These are phyloP conservation scores for Sakesphorus luctuosus DNA, from an alignment of 2,113 vertebrate species.

Conservation along the genomic window DNA sequence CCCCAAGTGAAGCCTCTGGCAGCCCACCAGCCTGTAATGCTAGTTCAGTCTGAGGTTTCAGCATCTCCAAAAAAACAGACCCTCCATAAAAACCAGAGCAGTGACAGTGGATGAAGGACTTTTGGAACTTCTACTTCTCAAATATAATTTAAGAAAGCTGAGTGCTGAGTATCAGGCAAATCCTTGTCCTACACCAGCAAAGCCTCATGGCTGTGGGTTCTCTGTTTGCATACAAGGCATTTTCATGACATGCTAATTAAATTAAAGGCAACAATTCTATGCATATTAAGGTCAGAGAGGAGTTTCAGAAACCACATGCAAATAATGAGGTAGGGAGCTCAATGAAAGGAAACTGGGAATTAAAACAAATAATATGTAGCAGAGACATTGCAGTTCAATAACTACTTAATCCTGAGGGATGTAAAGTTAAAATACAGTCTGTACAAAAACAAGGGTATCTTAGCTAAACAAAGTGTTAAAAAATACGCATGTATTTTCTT, in stretches of 20 bases:
- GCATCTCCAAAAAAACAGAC: background rate
- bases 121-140: background rate
- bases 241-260: constrained; percentile 4
- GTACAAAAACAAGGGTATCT: background rate
- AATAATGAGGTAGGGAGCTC: constrained; percentile 6
- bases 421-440: background rate
- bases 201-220: background rate
- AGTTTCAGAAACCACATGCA: constrained; percentile 2
- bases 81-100: background rate
- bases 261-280: constrained; percentile 14
- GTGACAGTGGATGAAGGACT: background rate
- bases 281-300: background rate
- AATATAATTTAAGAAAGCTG: background rate
- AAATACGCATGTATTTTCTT: background rate
- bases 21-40: background rate
- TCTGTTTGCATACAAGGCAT: background rate
- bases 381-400: too few relatives aligned
- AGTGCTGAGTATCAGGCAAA: background rate
- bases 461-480: background rate
- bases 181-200: background rate
- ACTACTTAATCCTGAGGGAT: background rate
- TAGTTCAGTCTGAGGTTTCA: background rate
- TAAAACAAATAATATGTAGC: too few relatives aligned
- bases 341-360: background rate
- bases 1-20: background rate